Base-by-base conservation (phyloP, 2,113 vertebrate species). In the Jacana jacana region DNA sequence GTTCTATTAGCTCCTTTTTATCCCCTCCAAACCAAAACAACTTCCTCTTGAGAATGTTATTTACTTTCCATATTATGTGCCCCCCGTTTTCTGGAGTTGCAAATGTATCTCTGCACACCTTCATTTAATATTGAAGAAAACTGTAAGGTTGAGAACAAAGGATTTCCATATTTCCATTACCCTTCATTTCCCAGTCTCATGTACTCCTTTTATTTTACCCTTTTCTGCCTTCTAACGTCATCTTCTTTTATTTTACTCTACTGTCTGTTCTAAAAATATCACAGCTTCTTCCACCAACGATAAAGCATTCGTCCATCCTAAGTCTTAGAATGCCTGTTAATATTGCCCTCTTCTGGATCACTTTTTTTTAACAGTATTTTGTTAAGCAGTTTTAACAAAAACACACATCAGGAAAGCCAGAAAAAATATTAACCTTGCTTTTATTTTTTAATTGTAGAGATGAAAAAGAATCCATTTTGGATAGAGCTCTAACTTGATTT, bases 331-430 rank as follows among this genome's bases (percentile, higher is more conserved):
- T 3, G 14, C 30, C 40, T 89, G 86, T 71, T 52, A 92, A 91
- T 81, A 61, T 92, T 92, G 92, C 96, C 91, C 86, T 95, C 92
- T 94, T 86, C 86, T 83, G 88, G 95, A 78, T 31, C n/a, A 31
- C 23, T 23, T 58, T 25, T 84, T 71, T 76, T 37, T 4, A 66
- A 51, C 33, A 25, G 28, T 11, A 11, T 81, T 66, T 65, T 65
- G 13, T 69, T 39, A 19, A 60, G 1, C 16, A 51, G 28, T 37
- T 70, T 52, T 69, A 66, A 63, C 42, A 40, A 86, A 86, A 33
- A 19, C 19, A 40, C 8, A 22, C 35, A 13, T 37, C 25, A 54
- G 42, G 49, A 27, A 79, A 61, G 0, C 4, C 17, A 71, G 25
- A 39, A 27, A 27, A 69, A n/a, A 46, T 27, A 64, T 14, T 17